Percentiles rank a stretch among this genome's conserved stretches.
phyloP scores from a whole-genome alignment of 2,888 invertebrate species.

The Brachypalpus laphriformis region DNA sequence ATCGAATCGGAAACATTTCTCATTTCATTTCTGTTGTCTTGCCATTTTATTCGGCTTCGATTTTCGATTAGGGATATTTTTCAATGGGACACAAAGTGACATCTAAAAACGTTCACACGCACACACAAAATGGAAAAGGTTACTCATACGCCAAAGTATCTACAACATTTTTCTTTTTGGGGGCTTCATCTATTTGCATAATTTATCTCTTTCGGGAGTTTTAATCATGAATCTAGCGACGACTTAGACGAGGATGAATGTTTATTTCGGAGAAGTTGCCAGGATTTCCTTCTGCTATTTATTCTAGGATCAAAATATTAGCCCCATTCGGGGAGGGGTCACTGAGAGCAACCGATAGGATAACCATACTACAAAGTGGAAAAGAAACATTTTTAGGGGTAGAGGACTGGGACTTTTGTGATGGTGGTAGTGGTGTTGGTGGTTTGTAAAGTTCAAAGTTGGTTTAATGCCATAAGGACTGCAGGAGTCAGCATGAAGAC shows the following conservation, averaged over 20 bases:
- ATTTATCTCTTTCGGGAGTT: slow-evolving; percentile 41
- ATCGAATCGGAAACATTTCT: slow-evolving; percentile 32
- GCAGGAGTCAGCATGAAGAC: background rate
- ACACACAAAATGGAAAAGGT: background rate
- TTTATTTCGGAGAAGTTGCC: slow-evolving; percentile 15
- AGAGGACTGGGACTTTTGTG: background rate
- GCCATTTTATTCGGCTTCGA: background rate
- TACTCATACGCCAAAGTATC: slow-evolving; percentile 2
- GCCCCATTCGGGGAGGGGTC: background rate
- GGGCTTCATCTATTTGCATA: slow-evolving; percentile 36
- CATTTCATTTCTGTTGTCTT: background rate
- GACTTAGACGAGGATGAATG: slow-evolving; percentile 31
- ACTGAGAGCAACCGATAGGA: slow-evolving; percentile 14
- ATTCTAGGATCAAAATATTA: slow-evolving; percentile 52
- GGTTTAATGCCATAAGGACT: slow-evolving; percentile 5
- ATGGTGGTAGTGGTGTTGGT: background rate
- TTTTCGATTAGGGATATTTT: slow-evolving; percentile 28
- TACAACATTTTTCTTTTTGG: background rate
- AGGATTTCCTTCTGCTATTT: slow-evolving; percentile 38
- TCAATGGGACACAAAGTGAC: background rate
- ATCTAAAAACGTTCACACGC: slow-evolving; percentile 3
- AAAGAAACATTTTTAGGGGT: background rate
- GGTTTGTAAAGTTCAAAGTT: background rate
- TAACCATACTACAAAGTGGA: slow-evolving; percentile 18
- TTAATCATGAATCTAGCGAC: slow-evolving; percentile 39